Percentiles rank a stretch among this genome's conserved stretches.
These are phyloP conservation scores for Salvelinus fontinalis DNA, from an alignment of 2,113 vertebrate genomes.

Conservation along the genomic window DNA sequence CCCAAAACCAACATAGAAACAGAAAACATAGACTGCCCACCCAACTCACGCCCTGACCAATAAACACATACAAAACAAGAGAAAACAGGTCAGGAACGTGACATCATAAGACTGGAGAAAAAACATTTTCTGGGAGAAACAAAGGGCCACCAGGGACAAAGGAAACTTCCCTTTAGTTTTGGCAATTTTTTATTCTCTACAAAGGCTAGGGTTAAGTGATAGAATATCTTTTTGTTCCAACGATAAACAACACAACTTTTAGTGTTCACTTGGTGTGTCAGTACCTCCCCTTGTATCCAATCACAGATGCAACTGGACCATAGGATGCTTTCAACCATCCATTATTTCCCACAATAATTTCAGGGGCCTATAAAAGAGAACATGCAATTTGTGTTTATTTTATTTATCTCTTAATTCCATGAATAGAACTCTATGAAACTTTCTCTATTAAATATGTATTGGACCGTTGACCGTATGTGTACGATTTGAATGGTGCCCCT, in stretches of 20 bases:
- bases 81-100: no score
- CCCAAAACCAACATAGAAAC: no score
- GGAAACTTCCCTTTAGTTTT: neutral
- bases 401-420: slow-evolving; percentile 28
- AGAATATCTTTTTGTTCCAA: slow-evolving; percentile 26
- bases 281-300: slow-evolving; percentile 28
- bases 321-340: slow-evolving; percentile 61
- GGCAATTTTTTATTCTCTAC: neutral
- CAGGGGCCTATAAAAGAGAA: slow-evolving; percentile 51
- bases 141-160: neutral
- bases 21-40: no score
- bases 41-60: no score
- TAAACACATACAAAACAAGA: no score
- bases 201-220: slow-evolving; percentile 25
- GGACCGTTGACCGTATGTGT: slow-evolving; percentile 5
- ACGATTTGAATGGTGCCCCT: slow-evolving; percentile 1
- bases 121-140: neutral
- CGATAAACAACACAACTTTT: slow-evolving; percentile 45
- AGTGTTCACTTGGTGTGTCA: slow-evolving; percentile 23
- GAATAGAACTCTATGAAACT: no score
- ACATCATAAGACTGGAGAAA: neutral
- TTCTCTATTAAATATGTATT: slow-evolving; percentile 31
- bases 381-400: slow-evolving; percentile 52
- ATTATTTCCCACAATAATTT: slow-evolving; percentile 65
- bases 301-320: slow-evolving; percentile 15